These are phyloP conservation scores for Cephus cinctus DNA, from an alignment of 1,140 invertebrate genomes.

Conservation along the genomic window DNA sequence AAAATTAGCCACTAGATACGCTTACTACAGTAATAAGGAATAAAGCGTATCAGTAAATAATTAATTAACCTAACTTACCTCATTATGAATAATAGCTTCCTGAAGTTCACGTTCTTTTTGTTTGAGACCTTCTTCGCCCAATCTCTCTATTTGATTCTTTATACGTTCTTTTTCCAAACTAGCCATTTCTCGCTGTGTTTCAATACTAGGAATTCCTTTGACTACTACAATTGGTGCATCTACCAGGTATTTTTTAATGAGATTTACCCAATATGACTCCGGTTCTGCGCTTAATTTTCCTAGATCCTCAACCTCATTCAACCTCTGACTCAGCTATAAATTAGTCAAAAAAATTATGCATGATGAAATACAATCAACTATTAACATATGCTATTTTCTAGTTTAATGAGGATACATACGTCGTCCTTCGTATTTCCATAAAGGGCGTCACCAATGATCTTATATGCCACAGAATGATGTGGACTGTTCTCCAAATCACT, in stretches of 20 bases:
- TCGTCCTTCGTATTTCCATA: conserved; percentile 75
- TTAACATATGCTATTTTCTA: conserved; percentile 1
- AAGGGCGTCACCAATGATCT: conserved; percentile 78
- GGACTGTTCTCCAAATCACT: conserved; percentile 74
- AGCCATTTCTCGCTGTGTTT: conserved; percentile 62
- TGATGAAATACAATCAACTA: conserved; percentile 6
- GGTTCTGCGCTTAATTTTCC: conserved; percentile 65
- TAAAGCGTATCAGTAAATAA: too few species aligned
- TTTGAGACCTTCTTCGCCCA: conserved; percentile 70
- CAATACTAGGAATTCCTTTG: conserved; percentile 60
- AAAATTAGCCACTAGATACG: too few species aligned
- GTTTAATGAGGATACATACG: conserved; percentile 60
- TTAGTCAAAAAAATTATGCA: conserved; percentile 15
- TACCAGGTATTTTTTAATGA: conserved; percentile 73
- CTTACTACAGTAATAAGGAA: too few species aligned
- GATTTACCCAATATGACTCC: conserved; percentile 68
- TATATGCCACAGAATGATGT: conserved; percentile 72
- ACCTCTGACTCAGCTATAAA: conserved; percentile 67
- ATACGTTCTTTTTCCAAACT: conserved; percentile 69
- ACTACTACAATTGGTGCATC: conserved; percentile 58
- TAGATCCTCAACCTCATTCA: conserved; percentile 70
- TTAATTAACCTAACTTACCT: too few species aligned
- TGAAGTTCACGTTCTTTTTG: conserved; percentile 63
- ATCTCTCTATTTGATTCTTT: conserved; percentile 60
- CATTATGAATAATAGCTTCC: conserved; percentile 74